Evolutionary conservation across 2,797 vertebrate genomes (phyloP).

Genomic region (Pangasius macronema): DNA sequence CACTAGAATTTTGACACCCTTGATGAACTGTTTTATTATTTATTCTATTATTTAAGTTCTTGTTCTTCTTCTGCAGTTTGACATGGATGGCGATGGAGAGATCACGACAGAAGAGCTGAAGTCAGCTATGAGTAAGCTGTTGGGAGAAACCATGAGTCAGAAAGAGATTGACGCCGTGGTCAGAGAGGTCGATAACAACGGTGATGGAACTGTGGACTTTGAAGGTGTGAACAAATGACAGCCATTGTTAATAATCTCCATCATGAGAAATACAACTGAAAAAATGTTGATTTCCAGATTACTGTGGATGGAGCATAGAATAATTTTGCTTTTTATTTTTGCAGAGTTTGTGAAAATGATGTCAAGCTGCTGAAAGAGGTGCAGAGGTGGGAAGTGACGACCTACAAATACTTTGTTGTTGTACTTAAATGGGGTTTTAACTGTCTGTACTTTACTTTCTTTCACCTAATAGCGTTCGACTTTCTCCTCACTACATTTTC

Average conservation of each 20-base stretch:
- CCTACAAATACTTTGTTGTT: background rate
- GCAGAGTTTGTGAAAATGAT: constrained; percentile 82
- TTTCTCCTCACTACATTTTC: background rate
- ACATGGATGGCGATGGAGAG: constrained; percentile 94
- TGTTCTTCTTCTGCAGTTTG: constrained; percentile 78
- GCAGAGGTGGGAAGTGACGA: constrained; percentile 22
- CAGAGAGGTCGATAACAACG: constrained; percentile 91
- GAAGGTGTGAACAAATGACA: constrained; percentile 80
- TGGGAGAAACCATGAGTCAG: constrained; percentile 89
- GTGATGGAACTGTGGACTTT: constrained; percentile 95
- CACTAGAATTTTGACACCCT: background rate
- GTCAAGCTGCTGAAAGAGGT: constrained; percentile 69
- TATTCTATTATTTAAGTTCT: background rate
- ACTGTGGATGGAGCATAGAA: background rate
- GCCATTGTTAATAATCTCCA: background rate
- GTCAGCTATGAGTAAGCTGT: constrained; percentile 90
- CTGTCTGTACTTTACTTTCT: background rate
- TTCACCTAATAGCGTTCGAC: background rate
- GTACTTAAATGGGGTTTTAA: background rate
- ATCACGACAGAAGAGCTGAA: constrained; percentile 94
- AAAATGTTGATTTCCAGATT: background rate
- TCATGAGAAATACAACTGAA: background rate
- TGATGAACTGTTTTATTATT: background rate
- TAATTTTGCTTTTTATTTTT: constrained; percentile 36
- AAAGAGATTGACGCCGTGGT: constrained; percentile 92